Percentiles rank a stretch among this genome's conserved stretches.
phyloP scores from a whole-genome alignment of 2,113 vertebrate genomes.

The Leuciscus idus region DNA sequence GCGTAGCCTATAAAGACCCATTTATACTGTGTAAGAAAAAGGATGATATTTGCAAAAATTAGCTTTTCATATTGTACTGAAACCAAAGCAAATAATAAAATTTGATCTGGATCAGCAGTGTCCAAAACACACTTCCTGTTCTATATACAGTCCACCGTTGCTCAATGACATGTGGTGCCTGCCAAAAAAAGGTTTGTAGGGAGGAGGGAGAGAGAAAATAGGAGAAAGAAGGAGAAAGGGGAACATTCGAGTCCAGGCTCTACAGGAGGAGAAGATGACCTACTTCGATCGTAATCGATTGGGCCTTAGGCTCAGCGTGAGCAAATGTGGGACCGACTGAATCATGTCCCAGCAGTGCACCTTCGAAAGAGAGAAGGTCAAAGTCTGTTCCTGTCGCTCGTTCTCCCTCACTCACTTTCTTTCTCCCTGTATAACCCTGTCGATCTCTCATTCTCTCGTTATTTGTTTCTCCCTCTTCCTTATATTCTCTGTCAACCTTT shows the following conservation, averaged over 20 bases:
- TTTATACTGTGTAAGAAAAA: not conserved
- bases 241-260: not conserved
- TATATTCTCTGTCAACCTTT: constrained; percentile 2
- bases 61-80: not conserved
- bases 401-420: constrained; percentile 2
- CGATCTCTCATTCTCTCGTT: constrained; percentile 19
- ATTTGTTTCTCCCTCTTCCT: not conserved
- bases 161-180: constrained; percentile 19
- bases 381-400: constrained; percentile 19
- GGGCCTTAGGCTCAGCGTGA: constrained; percentile 54
- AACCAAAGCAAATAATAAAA: not conserved
- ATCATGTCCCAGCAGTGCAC: constrained; percentile 43
- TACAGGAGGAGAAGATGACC: constrained; percentile 53
- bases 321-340: constrained; percentile 43
- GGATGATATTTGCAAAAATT: no score
- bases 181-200: not conserved
- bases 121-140: constrained; percentile 4
- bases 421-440: not conserved
- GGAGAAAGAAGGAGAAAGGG: constrained; percentile 9
- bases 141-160: constrained; percentile 16
- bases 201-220: not conserved
- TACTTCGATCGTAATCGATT: constrained; percentile 58
- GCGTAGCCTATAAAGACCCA: not conserved
- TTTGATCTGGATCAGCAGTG: not conserved
- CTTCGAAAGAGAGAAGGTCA: constrained; percentile 54